Evolutionary conservation across 2,888 invertebrate genomes (phyloP).

Genomic region (Hirtodrosophila confusa): DNA sequence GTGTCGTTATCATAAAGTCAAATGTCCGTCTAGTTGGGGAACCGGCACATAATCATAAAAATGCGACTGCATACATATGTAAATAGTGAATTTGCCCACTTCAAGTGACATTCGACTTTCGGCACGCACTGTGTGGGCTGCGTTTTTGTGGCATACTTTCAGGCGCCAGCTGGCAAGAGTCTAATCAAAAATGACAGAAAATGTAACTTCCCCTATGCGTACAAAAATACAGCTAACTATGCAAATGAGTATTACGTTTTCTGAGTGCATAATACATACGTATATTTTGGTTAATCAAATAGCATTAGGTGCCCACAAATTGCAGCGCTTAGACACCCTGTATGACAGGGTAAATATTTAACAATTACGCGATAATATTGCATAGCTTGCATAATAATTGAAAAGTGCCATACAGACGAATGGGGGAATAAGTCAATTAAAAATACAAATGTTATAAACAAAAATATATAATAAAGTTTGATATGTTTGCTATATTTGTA

Average conservation of each 20-base stretch:
- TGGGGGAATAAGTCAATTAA: slow-evolving; percentile 26
- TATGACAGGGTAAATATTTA: slow-evolving; percentile 38
- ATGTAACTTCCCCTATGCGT: neutral
- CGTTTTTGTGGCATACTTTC: slow-evolving; percentile 9
- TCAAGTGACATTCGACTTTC: slow-evolving; percentile 34
- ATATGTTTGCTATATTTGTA: no score
- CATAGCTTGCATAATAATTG: neutral
- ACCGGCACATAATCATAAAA: slow-evolving; percentile 41
- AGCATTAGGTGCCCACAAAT: neutral
- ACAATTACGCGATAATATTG: slow-evolving; percentile 51
- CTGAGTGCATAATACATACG: slow-evolving; percentile 13
- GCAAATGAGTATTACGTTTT: slow-evolving; percentile 28
- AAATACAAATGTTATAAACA: slow-evolving; percentile 2
- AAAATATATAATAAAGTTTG: no score
- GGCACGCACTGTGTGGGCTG: slow-evolving; percentile 8
- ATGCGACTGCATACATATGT: slow-evolving; percentile 42
- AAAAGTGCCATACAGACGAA: slow-evolving; percentile 9
- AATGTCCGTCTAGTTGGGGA: slow-evolving; percentile 37
- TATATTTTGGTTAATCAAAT: slow-evolving; percentile 15
- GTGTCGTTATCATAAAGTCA: slow-evolving; percentile 59
- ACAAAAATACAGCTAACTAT: slow-evolving; percentile 16
- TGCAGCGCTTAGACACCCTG: slow-evolving; percentile 38
- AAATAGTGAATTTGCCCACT: slow-evolving; percentile 35
- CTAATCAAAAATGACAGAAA: slow-evolving; percentile 41
- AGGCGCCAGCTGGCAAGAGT: slow-evolving; percentile 31